Base-by-base conservation (phyloP, 2,888 invertebrate species). In the Morinoia aosen region DNA sequence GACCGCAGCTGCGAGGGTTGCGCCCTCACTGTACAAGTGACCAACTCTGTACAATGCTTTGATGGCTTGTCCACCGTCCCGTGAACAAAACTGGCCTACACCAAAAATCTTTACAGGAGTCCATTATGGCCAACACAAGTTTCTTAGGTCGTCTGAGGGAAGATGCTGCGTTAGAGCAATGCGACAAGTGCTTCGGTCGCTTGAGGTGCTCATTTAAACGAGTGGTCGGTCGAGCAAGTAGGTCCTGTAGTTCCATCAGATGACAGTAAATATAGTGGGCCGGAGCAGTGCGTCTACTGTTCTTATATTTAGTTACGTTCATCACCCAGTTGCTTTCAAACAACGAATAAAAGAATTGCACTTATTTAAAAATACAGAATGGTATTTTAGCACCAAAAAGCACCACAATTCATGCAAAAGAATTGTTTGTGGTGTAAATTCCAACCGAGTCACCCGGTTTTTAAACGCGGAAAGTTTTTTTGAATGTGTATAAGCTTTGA, bases 21-120 rank as follows among this genome's bases (percentile, higher is more conserved):
- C 95, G 95, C 90, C 91, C 88, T 57, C 76, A 8, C 58, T 76
- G 40, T 40, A 39, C 94, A 64, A 56, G 76, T 88, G 91, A 95
- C 93, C 88, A 95, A 95, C 95, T 95, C 95, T 95, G 95, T 88
- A 96, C 96, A 96, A 96, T 96, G 95, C 95, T 96, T 95, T 96
- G 96, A 96, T 96, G 96, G 93, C 93, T 93, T 93, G 57, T 48
- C 90, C 40, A 90, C 40, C 40, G 40, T 48, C 10, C 93, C 48
- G 56, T 57, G 57, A 93, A 56, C 93, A 93, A 57, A 93, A 93
- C 93, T 57, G 56, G 93, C 56, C 93, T 57, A 93, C 56, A 93
- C 93, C 93, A 93, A 93, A 93, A 93, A 93, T 93, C 56, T 93
- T 93, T 93, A 48, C 48, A 57, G 93, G 57, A 57, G 93, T 93